phyloP scores from a whole-genome alignment of 2,888 invertebrate genomes.

The Celastrina argiolus region DNA sequence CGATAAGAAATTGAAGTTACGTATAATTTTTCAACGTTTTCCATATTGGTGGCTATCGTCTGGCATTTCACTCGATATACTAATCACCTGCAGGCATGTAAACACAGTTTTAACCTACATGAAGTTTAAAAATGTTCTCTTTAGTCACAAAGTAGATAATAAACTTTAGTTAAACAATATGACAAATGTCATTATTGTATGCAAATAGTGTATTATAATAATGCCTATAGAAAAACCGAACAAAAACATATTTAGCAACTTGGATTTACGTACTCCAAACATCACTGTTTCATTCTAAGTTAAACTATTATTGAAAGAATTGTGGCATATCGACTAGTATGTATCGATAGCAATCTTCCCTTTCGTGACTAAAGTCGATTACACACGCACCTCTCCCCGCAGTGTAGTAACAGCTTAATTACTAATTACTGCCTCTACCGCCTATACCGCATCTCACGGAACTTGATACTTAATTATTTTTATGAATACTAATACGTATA shows the following conservation, averaged over 20 bases:
- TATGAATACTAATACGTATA: conserved; percentile 14
- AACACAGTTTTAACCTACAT: no score
- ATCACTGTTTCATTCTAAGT: no score
- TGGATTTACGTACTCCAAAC: no score
- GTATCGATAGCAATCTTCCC: conserved; percentile 1
- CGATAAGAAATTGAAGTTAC: neutral
- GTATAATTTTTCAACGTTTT: neutral
- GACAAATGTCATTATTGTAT: no score
- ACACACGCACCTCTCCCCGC: conserved; percentile 2
- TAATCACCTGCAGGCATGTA: no score
- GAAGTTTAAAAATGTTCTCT: no score
- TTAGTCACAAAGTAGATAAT: no score
- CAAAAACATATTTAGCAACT: no score
- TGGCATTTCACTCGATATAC: neutral
- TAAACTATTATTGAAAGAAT: neutral
- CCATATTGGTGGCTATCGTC: neutral
- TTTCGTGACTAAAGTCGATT: conserved; percentile 19
- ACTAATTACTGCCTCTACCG: neutral
- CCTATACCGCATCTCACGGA: neutral
- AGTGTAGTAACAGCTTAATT: conserved; percentile 13
- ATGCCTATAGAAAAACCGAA: no score
- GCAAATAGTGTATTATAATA: no score
- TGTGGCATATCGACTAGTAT: neutral
- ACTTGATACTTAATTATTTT: conserved; percentile 10
- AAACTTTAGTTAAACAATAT: no score